Percentiles rank a stretch among this genome's conserved stretches.
Evolutionary conservation across 2,888 invertebrate species (phyloP).

Genomic region (Athalia circularis): DNA sequence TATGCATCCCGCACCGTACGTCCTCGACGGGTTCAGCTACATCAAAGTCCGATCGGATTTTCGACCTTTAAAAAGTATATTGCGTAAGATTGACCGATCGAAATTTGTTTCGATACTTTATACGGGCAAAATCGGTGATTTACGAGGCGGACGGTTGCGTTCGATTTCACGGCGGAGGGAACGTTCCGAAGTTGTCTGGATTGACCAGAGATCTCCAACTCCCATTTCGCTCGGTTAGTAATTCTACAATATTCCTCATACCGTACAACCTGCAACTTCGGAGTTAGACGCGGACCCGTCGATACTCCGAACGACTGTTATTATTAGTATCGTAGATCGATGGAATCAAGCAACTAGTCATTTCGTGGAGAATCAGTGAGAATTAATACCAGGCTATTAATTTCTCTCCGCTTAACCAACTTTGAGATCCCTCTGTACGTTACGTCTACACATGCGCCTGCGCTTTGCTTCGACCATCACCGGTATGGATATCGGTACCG

Average conservation of each 20-base stretch:
- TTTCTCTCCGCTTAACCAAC: slow-evolving; percentile 63
- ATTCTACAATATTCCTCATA: slow-evolving; percentile 21
- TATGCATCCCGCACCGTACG: slow-evolving; percentile 30
- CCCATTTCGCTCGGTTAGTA: not conserved
- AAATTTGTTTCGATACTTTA: slow-evolving; percentile 17
- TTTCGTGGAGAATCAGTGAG: slow-evolving; percentile 72
- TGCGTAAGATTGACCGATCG: slow-evolving; percentile 38
- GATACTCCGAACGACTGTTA: slow-evolving; percentile 61
- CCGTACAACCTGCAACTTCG: slow-evolving; percentile 16
- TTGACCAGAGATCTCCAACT: slow-evolving; percentile 23
- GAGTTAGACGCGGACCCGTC: slow-evolving; percentile 49
- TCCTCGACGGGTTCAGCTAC: slow-evolving; percentile 38
- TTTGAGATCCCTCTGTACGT: slow-evolving; percentile 18
- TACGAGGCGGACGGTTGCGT: slow-evolving; percentile 14
- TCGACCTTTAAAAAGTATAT: not conserved
- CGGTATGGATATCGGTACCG: slow-evolving; percentile 38
- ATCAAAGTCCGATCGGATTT: slow-evolving; percentile 23
- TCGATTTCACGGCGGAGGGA: slow-evolving; percentile 27
- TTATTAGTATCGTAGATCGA: slow-evolving; percentile 72
- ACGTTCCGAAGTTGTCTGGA: slow-evolving; percentile 22
- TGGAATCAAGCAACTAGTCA: slow-evolving; percentile 73
- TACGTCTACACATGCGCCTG: too few relatives aligned
- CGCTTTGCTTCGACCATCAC: too few relatives aligned
- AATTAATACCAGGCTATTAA: slow-evolving; percentile 73
- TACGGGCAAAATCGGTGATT: slow-evolving; percentile 33